These are phyloP conservation scores for Venustaconcha ellipsiformis DNA, from an alignment of 1,140 invertebrate species.

Conservation along the genomic window DNA sequence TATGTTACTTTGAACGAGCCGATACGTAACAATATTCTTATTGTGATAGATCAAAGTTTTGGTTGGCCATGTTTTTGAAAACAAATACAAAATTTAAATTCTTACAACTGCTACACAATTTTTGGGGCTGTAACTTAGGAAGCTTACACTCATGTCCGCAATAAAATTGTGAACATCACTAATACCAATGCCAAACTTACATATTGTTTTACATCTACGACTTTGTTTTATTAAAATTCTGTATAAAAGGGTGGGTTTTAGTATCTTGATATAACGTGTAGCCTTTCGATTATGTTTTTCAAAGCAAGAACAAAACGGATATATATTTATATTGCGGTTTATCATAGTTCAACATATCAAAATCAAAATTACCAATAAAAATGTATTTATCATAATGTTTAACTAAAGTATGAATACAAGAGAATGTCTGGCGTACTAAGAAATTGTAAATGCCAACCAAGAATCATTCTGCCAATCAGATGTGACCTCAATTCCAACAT, in stretches of 20 bases:
- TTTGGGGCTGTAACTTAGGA: neutral
- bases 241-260: slow-evolving; percentile 9
- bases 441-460: neutral
- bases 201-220: slow-evolving; percentile 6
- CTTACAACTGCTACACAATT: slow-evolving; percentile 4
- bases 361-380: slow-evolving; percentile 23
- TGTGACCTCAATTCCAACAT: neutral
- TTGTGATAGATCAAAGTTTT: neutral
- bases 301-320: slow-evolving; percentile 11
- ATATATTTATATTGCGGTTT: slow-evolving; percentile 9
- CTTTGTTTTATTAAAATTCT: slow-evolving; percentile 22
- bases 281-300: slow-evolving; percentile 12
- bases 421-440: neutral
- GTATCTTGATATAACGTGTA: slow-evolving; percentile 12
- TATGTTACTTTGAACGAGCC: no score
- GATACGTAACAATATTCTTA: no score
- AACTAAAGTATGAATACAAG: neutral
- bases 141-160: neutral
- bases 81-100: slow-evolving; percentile 3
- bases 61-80: neutral
- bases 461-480: neutral
- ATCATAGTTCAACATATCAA: slow-evolving; percentile 15
- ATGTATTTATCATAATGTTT: slow-evolving; percentile 15
- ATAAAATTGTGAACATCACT: slow-evolving; percentile 22
- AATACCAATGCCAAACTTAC: slow-evolving; percentile 1